Evolutionary conservation across 2,113 vertebrate species (phyloP), one percentile per base, ranked within the genome.

Genomic region (Antidorcas marsupialis): DNA sequence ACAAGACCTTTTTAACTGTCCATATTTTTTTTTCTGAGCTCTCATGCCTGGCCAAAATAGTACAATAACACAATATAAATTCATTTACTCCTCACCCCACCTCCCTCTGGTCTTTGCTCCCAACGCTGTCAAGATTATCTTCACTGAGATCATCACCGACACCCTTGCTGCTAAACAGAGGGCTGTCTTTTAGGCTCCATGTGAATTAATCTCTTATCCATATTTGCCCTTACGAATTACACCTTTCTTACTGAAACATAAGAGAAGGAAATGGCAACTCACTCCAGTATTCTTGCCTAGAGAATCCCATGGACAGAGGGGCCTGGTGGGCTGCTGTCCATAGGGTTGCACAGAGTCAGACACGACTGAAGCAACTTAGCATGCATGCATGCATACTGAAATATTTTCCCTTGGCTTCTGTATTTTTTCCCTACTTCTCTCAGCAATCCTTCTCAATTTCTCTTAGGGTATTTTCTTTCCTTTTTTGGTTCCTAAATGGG

Each of bases 291-390:
- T 21, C 64, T 71, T 71, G n/a, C 64, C 64, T 36, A 71, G 64
- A 71, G 64, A 67, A 71, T 71, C 64, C n/a, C 67, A 23, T 36
- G 67, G n/a, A 3, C 67, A 71, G 67, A 36, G n/a, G n/a, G 67
- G 67, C n/a, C n/a, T 71, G 67, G n/a, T 36, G 19, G 4, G 67
- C 67, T 71, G n/a, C 19, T 71, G 9, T 71, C 67, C n/a, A 71
- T 12, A 12, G 67, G 19, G 67, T 23, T 5, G 1, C 10, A 71
- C n/a, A 36, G 67, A 36, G 67, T 12, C 0, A 0, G n/a, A 39
- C n/a, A 71, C 0, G 2, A 71, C 19, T 36, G 67, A 71, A 71
- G 67, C n/a, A 5, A 36, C 10, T 71, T 36, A 71, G n/a, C 67
- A 71, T 23, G 67, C 67, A 71, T 21, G n/a, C n/a, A 71, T 23